Conservation (phyloP, 2,797 vertebrate genomes). For the Cygnus olor region DNA sequence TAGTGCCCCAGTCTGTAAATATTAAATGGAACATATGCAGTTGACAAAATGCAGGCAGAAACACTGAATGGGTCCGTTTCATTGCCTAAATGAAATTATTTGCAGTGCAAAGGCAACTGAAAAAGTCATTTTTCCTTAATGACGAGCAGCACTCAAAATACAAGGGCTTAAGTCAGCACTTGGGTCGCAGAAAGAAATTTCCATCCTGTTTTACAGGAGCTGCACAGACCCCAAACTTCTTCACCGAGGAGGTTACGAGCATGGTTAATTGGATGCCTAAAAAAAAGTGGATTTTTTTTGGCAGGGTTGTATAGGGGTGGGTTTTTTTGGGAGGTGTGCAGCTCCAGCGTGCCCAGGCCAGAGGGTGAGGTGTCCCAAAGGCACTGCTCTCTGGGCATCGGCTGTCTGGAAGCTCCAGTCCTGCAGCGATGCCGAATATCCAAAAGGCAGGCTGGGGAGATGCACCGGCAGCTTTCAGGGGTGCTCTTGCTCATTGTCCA, state of each 20-base stretch:
- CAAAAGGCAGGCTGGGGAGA: background rate
- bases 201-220: background rate
- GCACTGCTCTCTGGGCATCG: background rate
- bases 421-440: background rate
- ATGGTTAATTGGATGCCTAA: background rate
- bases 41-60: conserved; percentile 46
- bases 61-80: conserved; percentile 24
- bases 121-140: background rate
- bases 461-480: background rate
- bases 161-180: background rate
- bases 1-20: conserved; percentile 20
- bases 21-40: conserved; percentile 3
- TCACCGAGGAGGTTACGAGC: background rate
- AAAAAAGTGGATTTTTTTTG: background rate
- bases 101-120: conserved; percentile 10
- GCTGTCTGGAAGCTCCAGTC: rapidly evolving
- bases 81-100: conserved; percentile 18
- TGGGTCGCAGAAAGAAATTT: background rate
- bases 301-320: background rate
- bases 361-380: background rate
- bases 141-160: background rate
- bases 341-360: background rate
- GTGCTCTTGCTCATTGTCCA: background rate
- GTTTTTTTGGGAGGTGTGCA: background rate
- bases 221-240: background rate